Evolutionary conservation across 2,113 vertebrate genomes (phyloP).

Genomic region (Platycercus adscitus): DNA sequence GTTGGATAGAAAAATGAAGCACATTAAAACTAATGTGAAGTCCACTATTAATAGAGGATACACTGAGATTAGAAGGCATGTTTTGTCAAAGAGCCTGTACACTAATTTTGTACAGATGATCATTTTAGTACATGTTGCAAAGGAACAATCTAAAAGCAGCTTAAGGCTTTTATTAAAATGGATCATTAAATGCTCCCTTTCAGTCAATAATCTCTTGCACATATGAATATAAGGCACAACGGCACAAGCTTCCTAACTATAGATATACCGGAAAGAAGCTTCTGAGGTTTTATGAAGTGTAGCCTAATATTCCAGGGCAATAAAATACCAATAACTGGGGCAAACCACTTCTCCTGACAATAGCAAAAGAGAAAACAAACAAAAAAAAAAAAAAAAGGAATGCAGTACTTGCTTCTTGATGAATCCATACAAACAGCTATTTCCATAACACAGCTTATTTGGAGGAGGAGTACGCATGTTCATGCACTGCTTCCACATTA

Average conservation of each 20-base stretch:
- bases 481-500: neutral
- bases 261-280: neutral
- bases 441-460: neutral
- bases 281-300: neutral
- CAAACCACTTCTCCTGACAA: neutral
- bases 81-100: neutral
- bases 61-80: neutral
- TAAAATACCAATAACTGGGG: neutral
- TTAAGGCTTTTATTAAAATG: constrained; percentile 40
- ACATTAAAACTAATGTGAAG: neutral
- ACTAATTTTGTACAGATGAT: constrained; percentile 4
- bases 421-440: neutral
- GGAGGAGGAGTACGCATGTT: neutral
- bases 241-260: neutral
- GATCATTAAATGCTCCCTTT: neutral
- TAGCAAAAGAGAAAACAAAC: neutral
- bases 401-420: neutral
- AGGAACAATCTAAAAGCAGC: constrained; percentile 29
- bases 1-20: neutral
- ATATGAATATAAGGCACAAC: neutral
- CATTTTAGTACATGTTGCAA: constrained; percentile 18
- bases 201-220: neutral
- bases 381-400: neutral
- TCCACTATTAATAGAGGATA: neutral
- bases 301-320: neutral